Base-by-base conservation (phyloP, 2,113 vertebrate genomes). In the Zosterops hypoxanthus region DNA sequence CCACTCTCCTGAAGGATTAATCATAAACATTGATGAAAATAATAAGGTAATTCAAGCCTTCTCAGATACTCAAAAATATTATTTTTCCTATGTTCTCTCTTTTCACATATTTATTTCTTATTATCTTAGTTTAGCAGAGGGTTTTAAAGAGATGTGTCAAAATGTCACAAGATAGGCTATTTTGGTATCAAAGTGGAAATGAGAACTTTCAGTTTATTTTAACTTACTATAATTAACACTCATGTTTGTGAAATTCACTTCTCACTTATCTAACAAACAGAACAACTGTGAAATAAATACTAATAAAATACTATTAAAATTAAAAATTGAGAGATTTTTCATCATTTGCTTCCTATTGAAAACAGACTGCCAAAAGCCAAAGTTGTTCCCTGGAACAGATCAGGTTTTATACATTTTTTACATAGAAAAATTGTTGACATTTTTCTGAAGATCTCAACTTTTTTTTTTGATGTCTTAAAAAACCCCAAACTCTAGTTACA, bases 221-320 rank as follows among this genome's bases (percentile, higher is more conserved):
- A 83, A 66, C 50, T 52, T 86, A 59, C 46, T 81, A 70, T 95
- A 80, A 92, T 94, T 96, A 94, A 86, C 34, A n/a, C 36, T 80
- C 11, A 13, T 82, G 50, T 82, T 94, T 90, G 29, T 83, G 82
- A 88, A 82, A 63, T 93, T 94, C 64, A 56, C 15, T 94, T 96
- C 75, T 90, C 16, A 0, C 60, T 93, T 91, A 66, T 81, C 52
- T 73, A 82, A 73, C 33, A 75, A 92, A 73, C 52, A 87, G 82
- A 86, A 63, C 8, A 91, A 94, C 82, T 94, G 92, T 94, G 71
- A 96, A 95, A 95, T 86, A 93, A 96, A 93, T 94, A 88, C 34
- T 70, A 88, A 91, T 80, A 76, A 95, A 92, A 87, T 82, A 90
- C 6, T 66, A 75, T 14, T 56, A 59, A 81, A 94, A 82, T 14